phyloP scores from a whole-genome alignment of 2,797 vertebrate genomes.

The Muscicapa comitata region DNA sequence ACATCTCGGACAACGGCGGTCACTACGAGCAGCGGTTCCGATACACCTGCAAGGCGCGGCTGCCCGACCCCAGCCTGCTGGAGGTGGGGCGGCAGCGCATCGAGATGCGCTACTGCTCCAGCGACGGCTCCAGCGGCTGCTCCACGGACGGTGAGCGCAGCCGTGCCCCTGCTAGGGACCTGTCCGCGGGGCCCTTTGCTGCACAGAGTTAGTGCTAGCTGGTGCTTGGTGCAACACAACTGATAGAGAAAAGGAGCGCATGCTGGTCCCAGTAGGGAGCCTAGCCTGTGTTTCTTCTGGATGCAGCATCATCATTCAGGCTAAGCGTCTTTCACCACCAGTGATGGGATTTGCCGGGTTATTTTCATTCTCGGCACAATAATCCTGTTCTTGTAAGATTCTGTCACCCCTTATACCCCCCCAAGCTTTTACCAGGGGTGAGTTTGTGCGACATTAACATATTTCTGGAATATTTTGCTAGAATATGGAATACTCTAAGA shows the following conservation, averaged over 20 bases:
- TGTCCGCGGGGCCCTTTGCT: background rate
- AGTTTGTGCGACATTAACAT: background rate
- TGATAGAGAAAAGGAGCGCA: background rate
- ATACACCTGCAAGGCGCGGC: conserved; percentile 93
- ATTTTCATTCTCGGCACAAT: background rate
- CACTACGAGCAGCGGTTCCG: conserved; percentile 96
- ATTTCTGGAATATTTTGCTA: background rate
- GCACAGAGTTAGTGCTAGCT: background rate
- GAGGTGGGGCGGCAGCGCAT: conserved; percentile 95
- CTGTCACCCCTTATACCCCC: background rate
- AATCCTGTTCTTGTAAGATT: background rate
- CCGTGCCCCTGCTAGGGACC: background rate
- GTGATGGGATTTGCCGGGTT: background rate
- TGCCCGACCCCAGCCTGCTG: conserved; percentile 86
- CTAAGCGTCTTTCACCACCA: background rate
- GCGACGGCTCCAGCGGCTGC: conserved; percentile 91
- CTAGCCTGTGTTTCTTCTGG: background rate
- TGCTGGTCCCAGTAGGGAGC: background rate
- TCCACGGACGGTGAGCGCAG: conserved; percentile 88
- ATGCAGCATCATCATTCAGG: background rate
- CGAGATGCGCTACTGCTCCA: conserved; percentile 98
- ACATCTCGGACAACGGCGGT: conserved; percentile 95
- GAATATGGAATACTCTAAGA: background rate
- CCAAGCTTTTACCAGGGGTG: rapidly evolving
- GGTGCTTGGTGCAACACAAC: background rate